These are phyloP conservation scores for Pteropus rufus DNA, from an alignment of 2,797 vertebrate genomes.

Conservation along the genomic window DNA sequence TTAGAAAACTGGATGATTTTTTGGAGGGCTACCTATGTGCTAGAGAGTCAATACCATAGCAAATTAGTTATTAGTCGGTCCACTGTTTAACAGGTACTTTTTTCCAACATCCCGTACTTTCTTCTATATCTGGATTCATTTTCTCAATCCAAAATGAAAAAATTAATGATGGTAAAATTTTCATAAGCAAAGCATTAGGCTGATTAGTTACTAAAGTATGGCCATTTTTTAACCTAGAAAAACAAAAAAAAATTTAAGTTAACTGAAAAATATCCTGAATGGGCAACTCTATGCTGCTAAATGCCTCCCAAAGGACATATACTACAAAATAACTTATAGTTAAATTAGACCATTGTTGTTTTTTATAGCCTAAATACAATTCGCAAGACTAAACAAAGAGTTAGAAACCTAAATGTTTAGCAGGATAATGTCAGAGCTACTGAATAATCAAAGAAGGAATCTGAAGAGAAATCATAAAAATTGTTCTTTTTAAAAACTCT, in stretches of 20 bases:
- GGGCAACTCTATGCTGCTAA: constrained; percentile 37
- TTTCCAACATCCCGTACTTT: constrained; percentile 83
- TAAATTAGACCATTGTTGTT: constrained; percentile 58
- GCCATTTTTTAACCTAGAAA: constrained; percentile 91
- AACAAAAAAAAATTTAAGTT: constrained; percentile 66
- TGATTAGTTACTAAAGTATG: constrained; percentile 84
- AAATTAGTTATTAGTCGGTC: constrained; percentile 81
- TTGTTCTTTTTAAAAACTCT: neutral
- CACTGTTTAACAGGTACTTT: constrained; percentile 83
- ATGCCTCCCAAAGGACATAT: constrained; percentile 46
- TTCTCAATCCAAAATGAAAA: constrained; percentile 84
- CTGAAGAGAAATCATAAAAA: constrained; percentile 58
- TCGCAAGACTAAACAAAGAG: constrained; percentile 68
- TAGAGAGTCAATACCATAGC: constrained; percentile 86
- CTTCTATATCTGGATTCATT: constrained; percentile 87
- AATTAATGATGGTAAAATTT: constrained; percentile 80
- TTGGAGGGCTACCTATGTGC: constrained; percentile 88
- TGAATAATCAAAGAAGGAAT: constrained; percentile 72
- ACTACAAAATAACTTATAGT: constrained; percentile 56
- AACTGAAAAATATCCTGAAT: constrained; percentile 63
- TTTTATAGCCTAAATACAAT: constrained; percentile 67
- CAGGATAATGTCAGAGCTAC: constrained; percentile 54
- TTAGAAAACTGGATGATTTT: constrained; percentile 88
- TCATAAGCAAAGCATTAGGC: constrained; percentile 85
- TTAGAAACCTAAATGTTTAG: constrained; percentile 64